Percentiles rank a stretch among this genome's conserved stretches.
Conservation (phyloP, 2,113 vertebrate species). For the Brachirus orientalis region DNA sequence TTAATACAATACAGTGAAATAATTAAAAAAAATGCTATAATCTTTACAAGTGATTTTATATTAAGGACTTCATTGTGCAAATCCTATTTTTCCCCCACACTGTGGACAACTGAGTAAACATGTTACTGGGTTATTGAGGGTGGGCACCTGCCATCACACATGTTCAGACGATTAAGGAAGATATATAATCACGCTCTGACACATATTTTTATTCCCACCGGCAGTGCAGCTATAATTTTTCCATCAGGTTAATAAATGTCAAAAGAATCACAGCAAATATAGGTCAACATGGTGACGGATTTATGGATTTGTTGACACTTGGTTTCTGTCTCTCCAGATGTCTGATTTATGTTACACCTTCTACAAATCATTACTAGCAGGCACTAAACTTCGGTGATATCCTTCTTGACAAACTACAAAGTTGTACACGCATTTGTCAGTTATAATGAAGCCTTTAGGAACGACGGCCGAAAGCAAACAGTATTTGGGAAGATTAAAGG, state of each 20-base stretch:
- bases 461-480: too few relatives aligned
- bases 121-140: not conserved
- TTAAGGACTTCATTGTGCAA: too few relatives aligned
- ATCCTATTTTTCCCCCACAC: too few relatives aligned
- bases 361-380: not conserved
- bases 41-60: not conserved
- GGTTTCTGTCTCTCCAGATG: not conserved
- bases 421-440: too few relatives aligned
- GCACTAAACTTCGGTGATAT: too few relatives aligned
- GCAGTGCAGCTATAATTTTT: constrained; percentile 23
- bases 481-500: too few relatives aligned
- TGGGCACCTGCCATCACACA: not conserved
- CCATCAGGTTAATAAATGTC: constrained; percentile 23
- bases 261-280: constrained; percentile 10
- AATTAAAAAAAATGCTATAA: not conserved
- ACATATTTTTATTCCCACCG: not conserved
- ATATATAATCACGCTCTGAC: constrained; percentile 4
- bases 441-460: too few relatives aligned
- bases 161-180: not conserved
- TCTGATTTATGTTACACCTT: not conserved
- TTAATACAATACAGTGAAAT: constrained; percentile 1
- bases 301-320: not conserved
- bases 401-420: too few relatives aligned
- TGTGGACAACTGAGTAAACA: not conserved
- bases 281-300: constrained; percentile 22